Conservation (phyloP, 2,797 vertebrate species). For the Labeo calbasu region DNA sequence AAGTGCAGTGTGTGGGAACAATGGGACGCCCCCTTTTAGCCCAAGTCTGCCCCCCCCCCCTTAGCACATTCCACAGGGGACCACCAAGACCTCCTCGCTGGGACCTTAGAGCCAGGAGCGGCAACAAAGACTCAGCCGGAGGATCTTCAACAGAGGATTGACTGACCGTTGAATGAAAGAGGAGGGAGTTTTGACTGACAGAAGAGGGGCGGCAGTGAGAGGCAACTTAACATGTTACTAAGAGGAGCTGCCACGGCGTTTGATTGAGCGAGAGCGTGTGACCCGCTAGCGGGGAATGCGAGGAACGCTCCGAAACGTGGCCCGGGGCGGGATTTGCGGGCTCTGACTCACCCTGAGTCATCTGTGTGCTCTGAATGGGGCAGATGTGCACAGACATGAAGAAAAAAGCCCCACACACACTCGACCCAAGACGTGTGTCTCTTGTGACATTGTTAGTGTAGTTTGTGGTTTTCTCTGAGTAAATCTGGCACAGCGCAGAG, state of each 20-base stretch:
- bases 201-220: constrained; percentile 58
- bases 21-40: constrained; percentile 80
- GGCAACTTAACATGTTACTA: constrained; percentile 43
- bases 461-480: constrained; percentile 40
- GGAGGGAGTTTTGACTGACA: constrained; percentile 56
- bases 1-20: constrained; percentile 84
- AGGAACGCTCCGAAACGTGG: constrained; percentile 50
- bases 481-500: constrained; percentile 38
- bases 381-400: constrained; percentile 50
- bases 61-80: constrained; percentile 88
- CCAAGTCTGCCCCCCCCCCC: constrained; percentile 70
- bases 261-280: constrained; percentile 44
- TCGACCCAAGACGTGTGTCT: constrained; percentile 25
- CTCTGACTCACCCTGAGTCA: constrained; percentile 65
- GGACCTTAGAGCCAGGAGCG: constrained; percentile 71
- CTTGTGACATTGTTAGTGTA: constrained; percentile 44
- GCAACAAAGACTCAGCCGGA: constrained; percentile 71
- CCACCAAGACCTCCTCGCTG: constrained; percentile 85
- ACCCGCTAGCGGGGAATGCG: constrained; percentile 59
- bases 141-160: constrained; percentile 59
- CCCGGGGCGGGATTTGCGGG: constrained; percentile 54
- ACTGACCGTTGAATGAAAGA: constrained; percentile 67
- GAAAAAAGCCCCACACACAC: constrained; percentile 9
- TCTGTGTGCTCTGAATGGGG: constrained; percentile 6
- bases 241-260: constrained; percentile 36